phyloP scores from a whole-genome alignment of 2,797 vertebrate genomes.

The Pangasius sanitwongsei region DNA sequence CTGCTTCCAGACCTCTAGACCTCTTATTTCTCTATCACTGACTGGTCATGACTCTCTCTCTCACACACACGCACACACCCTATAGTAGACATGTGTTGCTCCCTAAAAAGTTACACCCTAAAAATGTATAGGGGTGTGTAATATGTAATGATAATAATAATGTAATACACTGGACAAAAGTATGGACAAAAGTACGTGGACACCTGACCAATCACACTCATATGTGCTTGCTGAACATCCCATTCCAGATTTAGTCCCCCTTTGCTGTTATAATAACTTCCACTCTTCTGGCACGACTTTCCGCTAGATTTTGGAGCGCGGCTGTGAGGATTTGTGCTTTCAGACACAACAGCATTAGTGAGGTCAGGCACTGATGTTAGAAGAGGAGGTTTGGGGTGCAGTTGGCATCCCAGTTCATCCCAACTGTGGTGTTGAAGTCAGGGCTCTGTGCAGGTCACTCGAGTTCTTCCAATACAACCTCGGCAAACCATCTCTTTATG shows the following conservation, averaged over 20 bases:
- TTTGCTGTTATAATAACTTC: background rate
- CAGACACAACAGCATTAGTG: background rate
- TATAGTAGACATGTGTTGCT: background rate
- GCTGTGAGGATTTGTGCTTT: background rate
- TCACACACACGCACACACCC: background rate
- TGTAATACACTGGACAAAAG: background rate
- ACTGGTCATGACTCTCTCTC: background rate
- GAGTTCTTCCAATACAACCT: background rate
- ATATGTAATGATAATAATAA: background rate
- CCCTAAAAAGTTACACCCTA: background rate
- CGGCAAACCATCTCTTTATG: background rate
- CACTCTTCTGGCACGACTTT: background rate
- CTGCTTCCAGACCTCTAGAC: constrained; percentile 66
- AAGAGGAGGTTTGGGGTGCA: background rate
- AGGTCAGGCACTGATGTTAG: background rate
- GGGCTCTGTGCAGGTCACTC: background rate
- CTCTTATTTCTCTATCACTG: constrained; percentile 29
- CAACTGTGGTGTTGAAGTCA: background rate
- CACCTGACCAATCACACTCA: background rate
- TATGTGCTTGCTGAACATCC: background rate
- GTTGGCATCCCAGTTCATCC: background rate
- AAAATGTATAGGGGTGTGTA: background rate
- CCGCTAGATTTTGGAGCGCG: background rate
- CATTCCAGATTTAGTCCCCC: background rate
- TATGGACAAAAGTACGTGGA: background rate